Conservation (phyloP, 2,797 vertebrate species). For the Sebastes elongatus region DNA sequence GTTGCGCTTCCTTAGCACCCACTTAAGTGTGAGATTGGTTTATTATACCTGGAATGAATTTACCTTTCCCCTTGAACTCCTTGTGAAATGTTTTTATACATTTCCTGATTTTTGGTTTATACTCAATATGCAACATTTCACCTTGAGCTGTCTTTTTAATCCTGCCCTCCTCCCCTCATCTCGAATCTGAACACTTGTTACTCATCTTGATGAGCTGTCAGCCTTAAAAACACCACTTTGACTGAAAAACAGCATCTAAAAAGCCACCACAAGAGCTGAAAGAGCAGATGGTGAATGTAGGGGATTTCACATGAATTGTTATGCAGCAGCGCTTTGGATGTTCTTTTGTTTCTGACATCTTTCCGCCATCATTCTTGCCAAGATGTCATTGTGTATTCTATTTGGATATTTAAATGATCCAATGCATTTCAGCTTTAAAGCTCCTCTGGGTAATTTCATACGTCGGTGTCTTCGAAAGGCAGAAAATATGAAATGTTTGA, state of each 20-base stretch:
- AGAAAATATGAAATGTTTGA: too few species aligned
- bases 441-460: too few species aligned
- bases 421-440: too few species aligned
- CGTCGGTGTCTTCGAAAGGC: too few species aligned
- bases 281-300: background rate
- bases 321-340: too few species aligned
- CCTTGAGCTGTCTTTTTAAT: background rate
- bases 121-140: too few species aligned
- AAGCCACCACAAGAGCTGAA: background rate
- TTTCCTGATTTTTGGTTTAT: background rate
- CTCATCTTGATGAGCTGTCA: background rate
- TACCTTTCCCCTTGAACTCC: background rate
- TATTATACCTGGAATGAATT: background rate
- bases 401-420: too few species aligned
- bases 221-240: too few species aligned
- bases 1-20: background rate
- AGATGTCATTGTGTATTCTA: too few species aligned
- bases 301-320: background rate
- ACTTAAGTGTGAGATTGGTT: background rate
- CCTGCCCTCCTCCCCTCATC: background rate
- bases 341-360: too few species aligned
- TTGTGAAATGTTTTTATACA: background rate
- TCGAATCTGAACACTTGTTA: background rate
- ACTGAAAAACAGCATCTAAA: background rate
- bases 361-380: too few species aligned